A percentile compares a stretch with the other conserved stretches of the same genome.
Conservation (phyloP, 2,113 vertebrate species). For the Melospiza melodia region DNA sequence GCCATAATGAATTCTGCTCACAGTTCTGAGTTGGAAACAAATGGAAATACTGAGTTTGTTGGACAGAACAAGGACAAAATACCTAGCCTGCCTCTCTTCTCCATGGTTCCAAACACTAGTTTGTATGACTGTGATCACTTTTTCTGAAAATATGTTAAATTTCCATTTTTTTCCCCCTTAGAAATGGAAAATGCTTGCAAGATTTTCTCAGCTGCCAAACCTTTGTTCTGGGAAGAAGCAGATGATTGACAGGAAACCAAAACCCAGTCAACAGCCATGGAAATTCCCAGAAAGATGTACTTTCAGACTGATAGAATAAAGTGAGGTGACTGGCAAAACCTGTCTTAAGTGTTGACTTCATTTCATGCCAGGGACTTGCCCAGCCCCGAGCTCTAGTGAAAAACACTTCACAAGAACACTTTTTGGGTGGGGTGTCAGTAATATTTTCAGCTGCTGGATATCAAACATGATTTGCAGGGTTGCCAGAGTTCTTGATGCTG, state of each 20-base stretch:
- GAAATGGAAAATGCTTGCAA: slow-evolving; percentile 39
- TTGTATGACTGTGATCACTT: not conserved
- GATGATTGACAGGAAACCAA: not conserved
- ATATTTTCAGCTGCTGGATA: slow-evolving; percentile 38
- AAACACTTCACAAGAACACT: slow-evolving; percentile 8
- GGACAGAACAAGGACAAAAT: not conserved
- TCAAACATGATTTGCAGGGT: not conserved
- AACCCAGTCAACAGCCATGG: not conserved
- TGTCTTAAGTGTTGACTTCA: not conserved
- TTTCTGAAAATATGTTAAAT: slow-evolving; percentile 2
- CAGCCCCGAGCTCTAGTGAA: not conserved
- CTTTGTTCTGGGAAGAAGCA: not conserved
- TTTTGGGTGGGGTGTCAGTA: slow-evolving; percentile 16
- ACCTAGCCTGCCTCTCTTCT: not conserved
- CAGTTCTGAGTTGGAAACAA: not conserved
- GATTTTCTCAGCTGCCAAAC: not conserved
- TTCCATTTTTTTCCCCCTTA: not conserved
- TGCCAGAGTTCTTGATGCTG: not conserved
- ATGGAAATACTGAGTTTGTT: slow-evolving; percentile 20
- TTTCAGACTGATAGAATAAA: not conserved
- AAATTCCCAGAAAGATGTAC: not conserved
- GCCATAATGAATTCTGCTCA: not conserved
- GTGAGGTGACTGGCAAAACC: not conserved
- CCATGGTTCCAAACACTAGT: not conserved
- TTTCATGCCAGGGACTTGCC: slow-evolving; percentile 28